Evolutionary conservation across 2,797 vertebrate species (phyloP), one percentile per base, ranked within the genome.

Genomic region (Halcyon smyrnensis): DNA sequence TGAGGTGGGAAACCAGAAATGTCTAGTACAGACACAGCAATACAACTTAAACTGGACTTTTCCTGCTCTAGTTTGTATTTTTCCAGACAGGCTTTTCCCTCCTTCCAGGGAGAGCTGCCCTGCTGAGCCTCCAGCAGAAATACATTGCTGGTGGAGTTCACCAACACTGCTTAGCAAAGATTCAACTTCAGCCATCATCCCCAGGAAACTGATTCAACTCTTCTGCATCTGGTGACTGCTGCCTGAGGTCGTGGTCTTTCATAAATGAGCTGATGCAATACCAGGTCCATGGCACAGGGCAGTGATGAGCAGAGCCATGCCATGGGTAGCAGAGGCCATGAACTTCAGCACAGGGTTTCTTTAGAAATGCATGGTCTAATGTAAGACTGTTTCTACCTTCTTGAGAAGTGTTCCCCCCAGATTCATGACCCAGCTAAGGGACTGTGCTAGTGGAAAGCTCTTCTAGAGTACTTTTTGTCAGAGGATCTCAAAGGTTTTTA

Each of bases 201-300:
- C 30, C 46, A 48, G 59, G 80, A 90, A 95, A 74, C 37, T 5
- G 63, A 82, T 76, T 77, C 23, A 70, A 32, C 63, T 73, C 57
- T 78, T 89, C 43, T 77, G 36, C 27, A 60, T 71, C 68, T 93
- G 78, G 51, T 94, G 89, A 87, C 74, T 64, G 32, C 56, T 87
- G 70, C 77, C 81, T 8, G 7, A 79, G 90, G 88, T 95, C 4
- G 1, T 9, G 32, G 39, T 90, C 67, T 91, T 84, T 90, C 71
- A 76, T 28, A 90, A 87, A 87, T 1, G 67, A 67, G 12, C n/a
- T 93, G 92, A 87, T 87, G 93, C 81, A 92, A 89, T 70, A 59
- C n/a, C 68, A 78, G n/a, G 74, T 32, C 37, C 1, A 0, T 9
- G 34, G 50, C 41, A 4, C 50, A 64, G 59, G 62, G 59, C 67